These are phyloP conservation scores for Dastarcus helophoroides DNA, from an alignment of 2,888 invertebrate species.

Conservation along the genomic window DNA sequence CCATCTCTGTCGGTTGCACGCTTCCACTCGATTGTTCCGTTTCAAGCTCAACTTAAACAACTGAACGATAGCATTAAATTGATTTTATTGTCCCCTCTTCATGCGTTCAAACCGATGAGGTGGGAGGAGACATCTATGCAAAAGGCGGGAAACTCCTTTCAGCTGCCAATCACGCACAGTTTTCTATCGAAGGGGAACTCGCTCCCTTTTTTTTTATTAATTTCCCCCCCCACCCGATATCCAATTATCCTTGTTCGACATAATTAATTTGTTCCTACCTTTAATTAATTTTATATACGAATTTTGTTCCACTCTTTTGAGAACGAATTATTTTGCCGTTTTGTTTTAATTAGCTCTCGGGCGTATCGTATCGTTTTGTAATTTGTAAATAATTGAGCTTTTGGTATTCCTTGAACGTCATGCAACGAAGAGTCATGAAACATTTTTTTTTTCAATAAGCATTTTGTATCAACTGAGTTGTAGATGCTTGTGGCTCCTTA, in stretches of 20 bases:
- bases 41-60: conserved; percentile 28
- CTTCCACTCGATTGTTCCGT: conserved; percentile 18
- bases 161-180: conserved; percentile 30
- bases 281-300: conserved; percentile 28
- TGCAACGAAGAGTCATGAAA: too few species aligned
- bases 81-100: conserved; percentile 38
- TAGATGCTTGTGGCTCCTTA: too few species aligned
- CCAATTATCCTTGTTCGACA: conserved; percentile 29
- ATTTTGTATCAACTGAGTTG: too few species aligned
- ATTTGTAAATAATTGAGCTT: too few species aligned
- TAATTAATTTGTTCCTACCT: conserved; percentile 32
- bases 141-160: conserved; percentile 33
- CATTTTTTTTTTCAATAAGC: too few species aligned
- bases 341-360: too few species aligned
- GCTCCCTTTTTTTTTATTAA: conserved; percentile 14
- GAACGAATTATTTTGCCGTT: neutral
- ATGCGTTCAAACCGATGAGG: conserved; percentile 29
- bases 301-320: too few species aligned
- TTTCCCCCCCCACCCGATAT: conserved; percentile 13
- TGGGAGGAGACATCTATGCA: conserved; percentile 29
- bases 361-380: too few species aligned
- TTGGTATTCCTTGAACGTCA: too few species aligned
- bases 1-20: conserved; percentile 17
- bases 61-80: conserved; percentile 38
- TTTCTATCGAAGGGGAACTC: conserved; percentile 6